phyloP scores from a whole-genome alignment of 2,113 vertebrate species.

The Limanda limanda region DNA sequence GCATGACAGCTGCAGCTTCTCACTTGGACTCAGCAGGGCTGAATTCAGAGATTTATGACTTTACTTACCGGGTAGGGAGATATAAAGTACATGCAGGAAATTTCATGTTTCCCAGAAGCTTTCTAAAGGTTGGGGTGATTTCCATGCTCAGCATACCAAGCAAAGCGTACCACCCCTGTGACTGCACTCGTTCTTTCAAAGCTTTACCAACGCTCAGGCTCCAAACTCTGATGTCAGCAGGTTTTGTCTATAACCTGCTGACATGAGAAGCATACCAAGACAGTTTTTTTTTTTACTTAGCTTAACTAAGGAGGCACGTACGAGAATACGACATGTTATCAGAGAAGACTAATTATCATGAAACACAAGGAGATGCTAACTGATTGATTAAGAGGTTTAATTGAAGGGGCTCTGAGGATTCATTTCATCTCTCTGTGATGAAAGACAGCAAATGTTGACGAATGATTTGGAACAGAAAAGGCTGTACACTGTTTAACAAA shows the following conservation, averaged over 20 bases:
- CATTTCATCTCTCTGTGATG: conserved; percentile 55
- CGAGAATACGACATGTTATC: conserved; percentile 51
- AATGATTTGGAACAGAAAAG: conserved; percentile 52
- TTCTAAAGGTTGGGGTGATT: conserved; percentile 39
- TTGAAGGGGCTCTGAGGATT: conserved; percentile 72
- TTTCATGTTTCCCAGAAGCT: conserved; percentile 33
- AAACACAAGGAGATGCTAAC: conserved; percentile 70
- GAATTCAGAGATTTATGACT: background rate
- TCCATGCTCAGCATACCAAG: conserved; percentile 44
- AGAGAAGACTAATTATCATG: conserved; percentile 65
- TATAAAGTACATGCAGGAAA: background rate
- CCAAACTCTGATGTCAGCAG: conserved; percentile 53
- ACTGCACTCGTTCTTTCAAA: conserved; percentile 26
- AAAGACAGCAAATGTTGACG: conserved; percentile 55
- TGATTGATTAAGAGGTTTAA: conserved; percentile 76
- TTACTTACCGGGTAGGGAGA: conserved; percentile 11
- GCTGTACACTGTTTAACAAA: conserved; percentile 38
- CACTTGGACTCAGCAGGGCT: conserved; percentile 3
- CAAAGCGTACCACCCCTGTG: conserved; percentile 14
- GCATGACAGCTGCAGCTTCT: background rate
- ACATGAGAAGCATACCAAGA: conserved; percentile 47
- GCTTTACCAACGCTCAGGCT: conserved; percentile 35
- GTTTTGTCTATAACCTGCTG: conserved; percentile 54
- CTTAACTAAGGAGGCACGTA: conserved; percentile 46
- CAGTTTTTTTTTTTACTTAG: conserved; percentile 20